phyloP scores from a whole-genome alignment of 1,140 invertebrate genomes.

The Odontomachus brunneus region DNA sequence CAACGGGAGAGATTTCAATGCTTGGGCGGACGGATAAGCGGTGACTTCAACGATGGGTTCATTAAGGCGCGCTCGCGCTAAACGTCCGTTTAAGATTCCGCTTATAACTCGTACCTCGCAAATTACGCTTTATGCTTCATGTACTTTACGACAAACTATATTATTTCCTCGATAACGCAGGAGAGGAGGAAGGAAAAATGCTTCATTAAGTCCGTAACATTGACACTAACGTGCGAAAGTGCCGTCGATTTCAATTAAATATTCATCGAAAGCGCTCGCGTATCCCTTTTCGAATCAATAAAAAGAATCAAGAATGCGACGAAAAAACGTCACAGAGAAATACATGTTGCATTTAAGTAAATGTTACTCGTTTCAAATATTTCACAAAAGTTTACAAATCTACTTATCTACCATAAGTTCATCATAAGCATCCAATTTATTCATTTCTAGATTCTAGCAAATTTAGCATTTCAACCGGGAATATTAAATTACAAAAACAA shows the following conservation, averaged over 20 bases:
- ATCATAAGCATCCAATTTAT: too few relatives aligned
- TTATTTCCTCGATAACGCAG: background rate
- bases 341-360: too few relatives aligned
- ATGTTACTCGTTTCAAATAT: too few relatives aligned
- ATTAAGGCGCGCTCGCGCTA: slow-evolving; percentile 41
- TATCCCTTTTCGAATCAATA: background rate
- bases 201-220: too few relatives aligned
- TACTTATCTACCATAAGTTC: too few relatives aligned
- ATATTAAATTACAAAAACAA: too few relatives aligned
- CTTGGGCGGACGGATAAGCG: slow-evolving; percentile 41
- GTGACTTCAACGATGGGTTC: slow-evolving; percentile 64
- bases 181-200: too few relatives aligned
- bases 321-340: background rate
- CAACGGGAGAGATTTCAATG: slow-evolving; percentile 59
- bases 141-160: slow-evolving; percentile 7
- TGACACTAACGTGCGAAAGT: too few relatives aligned
- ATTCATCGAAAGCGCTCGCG: background rate
- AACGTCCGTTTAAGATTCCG: slow-evolving; percentile 30
- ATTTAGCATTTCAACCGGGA: too few relatives aligned
- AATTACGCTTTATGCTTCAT: slow-evolving; percentile 28
- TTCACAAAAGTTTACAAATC: too few relatives aligned
- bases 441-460: too few relatives aligned
- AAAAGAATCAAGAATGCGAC: background rate
- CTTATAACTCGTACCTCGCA: slow-evolving; percentile 24
- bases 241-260: too few relatives aligned